phyloP scores from a whole-genome alignment of 2,888 invertebrate species.

The Orthonevra nobilis region DNA sequence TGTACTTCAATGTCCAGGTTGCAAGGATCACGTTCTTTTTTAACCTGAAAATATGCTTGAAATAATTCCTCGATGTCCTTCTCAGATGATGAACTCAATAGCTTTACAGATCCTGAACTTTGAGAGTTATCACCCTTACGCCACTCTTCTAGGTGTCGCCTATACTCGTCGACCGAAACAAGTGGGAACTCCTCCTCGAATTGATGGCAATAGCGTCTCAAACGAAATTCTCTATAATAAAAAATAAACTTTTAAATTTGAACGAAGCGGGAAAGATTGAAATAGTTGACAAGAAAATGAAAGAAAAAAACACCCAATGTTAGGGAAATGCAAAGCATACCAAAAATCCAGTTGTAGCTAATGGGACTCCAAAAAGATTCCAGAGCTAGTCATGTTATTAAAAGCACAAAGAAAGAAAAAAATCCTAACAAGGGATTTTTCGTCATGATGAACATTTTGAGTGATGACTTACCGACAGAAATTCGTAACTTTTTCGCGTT shows the following conservation, averaged over 20 bases:
- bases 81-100: slow-evolving; percentile 71
- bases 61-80: slow-evolving; percentile 76
- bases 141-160: slow-evolving; percentile 75
- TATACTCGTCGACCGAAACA: slow-evolving; percentile 74
- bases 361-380: slow-evolving; percentile 34
- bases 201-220: slow-evolving; percentile 79
- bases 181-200: slow-evolving; percentile 76
- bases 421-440: not conserved
- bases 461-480: slow-evolving; percentile 76
- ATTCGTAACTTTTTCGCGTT: slow-evolving; percentile 77
- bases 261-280: too few species aligned
- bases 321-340: slow-evolving; percentile 45
- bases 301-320: not conserved
- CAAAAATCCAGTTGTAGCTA: slow-evolving; percentile 38
- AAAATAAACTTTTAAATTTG: too few species aligned
- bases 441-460: not conserved
- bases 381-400: slow-evolving; percentile 27
- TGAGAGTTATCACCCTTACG: slow-evolving; percentile 71
- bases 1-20: slow-evolving; percentile 36
- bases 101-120: slow-evolving; percentile 67
- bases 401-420: slow-evolving; percentile 5
- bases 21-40: slow-evolving; percentile 30
- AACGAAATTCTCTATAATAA: slow-evolving; percentile 75
- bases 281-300: not conserved
- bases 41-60: slow-evolving; percentile 71